phyloP scores from a whole-genome alignment of 1,140 invertebrate species.

The Brachionus manjavacas region DNA sequence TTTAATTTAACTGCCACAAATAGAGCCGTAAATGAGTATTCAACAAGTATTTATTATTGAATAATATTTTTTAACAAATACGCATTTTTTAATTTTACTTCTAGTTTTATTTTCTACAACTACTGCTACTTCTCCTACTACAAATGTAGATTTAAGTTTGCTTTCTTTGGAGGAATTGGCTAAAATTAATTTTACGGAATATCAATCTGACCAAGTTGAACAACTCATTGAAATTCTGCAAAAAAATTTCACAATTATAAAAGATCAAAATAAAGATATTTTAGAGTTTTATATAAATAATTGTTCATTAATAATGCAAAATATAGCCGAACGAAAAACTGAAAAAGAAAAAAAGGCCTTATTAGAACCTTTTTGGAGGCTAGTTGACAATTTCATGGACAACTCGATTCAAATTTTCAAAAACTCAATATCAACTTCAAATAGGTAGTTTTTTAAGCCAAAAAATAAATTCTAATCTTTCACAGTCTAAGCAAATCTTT shows the following conservation, averaged over 20 bases:
- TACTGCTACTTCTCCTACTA: no score
- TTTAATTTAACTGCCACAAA: neutral
- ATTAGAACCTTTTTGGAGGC: neutral
- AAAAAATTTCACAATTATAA: conserved; percentile 10
- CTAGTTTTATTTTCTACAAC: no score
- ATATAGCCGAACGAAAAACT: neutral
- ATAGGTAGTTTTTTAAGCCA: neutral
- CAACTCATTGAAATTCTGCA: neutral
- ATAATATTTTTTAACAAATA: neutral
- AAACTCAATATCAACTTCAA: neutral
- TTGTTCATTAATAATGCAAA: neutral
- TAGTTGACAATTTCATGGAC: neutral
- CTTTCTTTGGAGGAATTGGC: neutral
- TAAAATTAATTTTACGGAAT: neutral
- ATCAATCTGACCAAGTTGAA: neutral
- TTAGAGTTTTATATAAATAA: neutral
- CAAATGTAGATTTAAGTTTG: neutral
- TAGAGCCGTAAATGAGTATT: neutral
- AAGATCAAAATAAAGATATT: neutral
- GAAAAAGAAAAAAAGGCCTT: neutral
- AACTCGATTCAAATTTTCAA: neutral
- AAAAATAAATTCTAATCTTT: neutral
- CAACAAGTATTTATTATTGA: neutral
- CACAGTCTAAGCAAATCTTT: neutral
- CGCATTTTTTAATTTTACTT: no score